Conservation (phyloP, 35 echinoderm and acorn worm genomes). For the Heliocidaris erythrogramma region DNA sequence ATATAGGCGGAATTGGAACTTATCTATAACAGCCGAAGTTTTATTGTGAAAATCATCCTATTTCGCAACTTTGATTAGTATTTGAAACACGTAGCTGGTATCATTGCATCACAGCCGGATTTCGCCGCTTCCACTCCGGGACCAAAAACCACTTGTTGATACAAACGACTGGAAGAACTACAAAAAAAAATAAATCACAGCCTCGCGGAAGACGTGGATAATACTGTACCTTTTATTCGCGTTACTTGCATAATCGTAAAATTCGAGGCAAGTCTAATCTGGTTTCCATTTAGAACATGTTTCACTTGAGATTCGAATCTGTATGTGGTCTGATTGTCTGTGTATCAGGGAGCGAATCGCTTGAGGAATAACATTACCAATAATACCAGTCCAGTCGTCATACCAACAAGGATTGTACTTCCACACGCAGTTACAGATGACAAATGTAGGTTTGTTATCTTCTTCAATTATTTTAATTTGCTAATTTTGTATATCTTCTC, state of each 20-base stretch:
- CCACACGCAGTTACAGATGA: background rate
- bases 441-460: background rate
- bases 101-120: background rate
- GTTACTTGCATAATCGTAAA: no score
- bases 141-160: background rate
- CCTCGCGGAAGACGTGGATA: background rate
- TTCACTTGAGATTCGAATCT: background rate
- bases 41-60: background rate
- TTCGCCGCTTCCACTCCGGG: background rate
- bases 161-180: background rate
- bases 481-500: no score
- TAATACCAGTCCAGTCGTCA: background rate
- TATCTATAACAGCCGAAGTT: background rate
- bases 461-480: background rate
- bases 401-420: background rate
- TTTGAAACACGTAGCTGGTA: background rate
- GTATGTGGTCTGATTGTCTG: background rate
- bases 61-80: background rate
- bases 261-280: background rate
- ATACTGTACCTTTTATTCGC: background rate
- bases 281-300: background rate
- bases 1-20: background rate
- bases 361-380: constrained; percentile 3
- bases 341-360: background rate
- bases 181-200: background rate